Base-by-base conservation (phyloP, 2,797 vertebrate species). In the Psittacula echo region DNA sequence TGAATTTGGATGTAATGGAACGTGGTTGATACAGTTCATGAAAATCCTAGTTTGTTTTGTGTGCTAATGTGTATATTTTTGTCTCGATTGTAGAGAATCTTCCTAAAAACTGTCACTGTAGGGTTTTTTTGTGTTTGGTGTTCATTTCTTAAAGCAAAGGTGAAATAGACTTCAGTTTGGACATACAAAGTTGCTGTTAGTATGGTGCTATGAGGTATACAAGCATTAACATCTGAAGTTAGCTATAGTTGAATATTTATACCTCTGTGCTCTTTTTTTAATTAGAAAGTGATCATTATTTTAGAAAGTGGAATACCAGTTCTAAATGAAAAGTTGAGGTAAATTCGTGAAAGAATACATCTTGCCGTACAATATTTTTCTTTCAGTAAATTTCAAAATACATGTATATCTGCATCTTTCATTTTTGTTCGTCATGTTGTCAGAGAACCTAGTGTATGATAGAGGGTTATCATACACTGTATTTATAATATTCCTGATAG, bases 401-500 rank as follows among this genome's bases (percentile, higher is more conserved):
- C 15, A 32, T 87, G 68, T 94, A 34, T 95, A 89, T 61, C 61
- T 90, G 45, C 95, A 94, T 95, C 86, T 93, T 91, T 76, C 95
- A 94, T 93, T 96, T 96, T 91, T 89, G 74, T 96, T 95, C 73
- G 84, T 90, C 94, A 92, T 87, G 44, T 91, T 96, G 90, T 95
- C 88, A 79, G 81, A 95, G 74, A 94, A 87, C 41, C 32, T 45
- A 82, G 84, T 96, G 94, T 95, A 94, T 95, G 94, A 94, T 96
- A 66, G 2, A 21, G 13, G 4, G 4, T 82, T 97, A 92, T 94
- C 92, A 95, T 94, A 93, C 84, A 86, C 77, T 91, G 8, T 58
- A 42, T 48, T 74, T 73, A 47, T 73, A 71, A 71, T 76, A 44
- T 54, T 91, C 48, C 48, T 67, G 34, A 13, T 70, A 86, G 23